phyloP scores from a whole-genome alignment of 2,797 vertebrate species.

The Poecilia wingei region DNA sequence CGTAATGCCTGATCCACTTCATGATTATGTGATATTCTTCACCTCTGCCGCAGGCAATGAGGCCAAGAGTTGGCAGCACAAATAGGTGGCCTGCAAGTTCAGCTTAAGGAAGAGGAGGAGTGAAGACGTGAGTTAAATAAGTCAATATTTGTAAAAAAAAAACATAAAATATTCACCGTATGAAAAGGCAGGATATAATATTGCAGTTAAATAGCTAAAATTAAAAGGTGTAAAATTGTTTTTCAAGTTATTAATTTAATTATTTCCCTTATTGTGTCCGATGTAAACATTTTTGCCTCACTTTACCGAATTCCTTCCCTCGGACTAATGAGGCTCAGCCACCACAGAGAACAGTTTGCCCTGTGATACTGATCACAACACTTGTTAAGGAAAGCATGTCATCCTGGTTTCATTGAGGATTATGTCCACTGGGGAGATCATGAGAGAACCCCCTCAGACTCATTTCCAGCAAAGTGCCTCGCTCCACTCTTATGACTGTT shows the following conservation, averaged over 20 bases:
- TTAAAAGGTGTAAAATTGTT: too few species aligned
- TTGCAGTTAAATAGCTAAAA: neutral
- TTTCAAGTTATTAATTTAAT: constrained; percentile 24
- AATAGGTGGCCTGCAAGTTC: constrained; percentile 80
- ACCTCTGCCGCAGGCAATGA: constrained; percentile 89
- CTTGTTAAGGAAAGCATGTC: constrained; percentile 65
- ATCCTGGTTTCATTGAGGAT: constrained; percentile 57
- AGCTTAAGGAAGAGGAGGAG: constrained; percentile 62
- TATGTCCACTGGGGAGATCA: constrained; percentile 58
- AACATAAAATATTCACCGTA: neutral
- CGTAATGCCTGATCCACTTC: constrained; percentile 91
- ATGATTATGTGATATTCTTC: constrained; percentile 94
- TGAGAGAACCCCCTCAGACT: constrained; percentile 54
- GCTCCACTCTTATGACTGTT: constrained; percentile 56
- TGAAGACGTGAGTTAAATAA: constrained; percentile 6
- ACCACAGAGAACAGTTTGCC: constrained; percentile 53
- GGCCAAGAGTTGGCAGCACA: constrained; percentile 71
- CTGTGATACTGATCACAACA: constrained; percentile 52
- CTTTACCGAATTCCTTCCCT: constrained; percentile 28
- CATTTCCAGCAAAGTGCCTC: constrained; percentile 54
- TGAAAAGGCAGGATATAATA: neutral
- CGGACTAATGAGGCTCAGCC: constrained; percentile 48
- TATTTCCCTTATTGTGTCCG: constrained; percentile 1
- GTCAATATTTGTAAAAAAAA: neutral
- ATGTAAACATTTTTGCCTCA: constrained; percentile 40